A percentile compares a stretch with the other conserved stretches of the same genome.
phyloP scores from a whole-genome alignment of 2,797 vertebrate species.

The Schizothorax lantsangensis region DNA sequence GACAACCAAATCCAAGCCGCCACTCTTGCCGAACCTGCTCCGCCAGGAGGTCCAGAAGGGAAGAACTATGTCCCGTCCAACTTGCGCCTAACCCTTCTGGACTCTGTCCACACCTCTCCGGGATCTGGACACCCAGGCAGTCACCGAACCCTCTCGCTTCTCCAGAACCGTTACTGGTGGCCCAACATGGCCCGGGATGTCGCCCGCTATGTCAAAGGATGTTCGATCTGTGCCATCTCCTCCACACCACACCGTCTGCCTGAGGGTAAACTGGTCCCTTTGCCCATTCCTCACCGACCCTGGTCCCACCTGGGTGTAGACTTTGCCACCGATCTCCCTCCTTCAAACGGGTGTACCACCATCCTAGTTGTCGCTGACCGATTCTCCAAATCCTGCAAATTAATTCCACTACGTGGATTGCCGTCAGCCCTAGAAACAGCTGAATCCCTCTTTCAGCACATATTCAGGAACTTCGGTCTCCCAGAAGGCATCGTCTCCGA shows the following conservation, averaged over 20 bases:
- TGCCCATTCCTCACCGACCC: rapidly evolving
- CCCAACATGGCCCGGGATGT: not conserved
- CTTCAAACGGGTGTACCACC: not conserved
- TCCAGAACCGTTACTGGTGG: not conserved
- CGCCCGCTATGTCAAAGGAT: not conserved
- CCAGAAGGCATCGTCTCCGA: not conserved
- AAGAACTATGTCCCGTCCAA: not conserved
- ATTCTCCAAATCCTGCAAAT: not conserved
- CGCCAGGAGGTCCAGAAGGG: not conserved
- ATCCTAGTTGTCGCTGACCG: not conserved
- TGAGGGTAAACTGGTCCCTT: not conserved
- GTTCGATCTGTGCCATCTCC: not conserved
- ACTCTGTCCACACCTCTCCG: not conserved
- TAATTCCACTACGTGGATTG: not conserved
- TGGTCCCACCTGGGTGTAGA: not conserved
- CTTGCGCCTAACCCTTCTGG: not conserved
- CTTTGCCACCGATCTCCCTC: not conserved
- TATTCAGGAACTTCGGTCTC: not conserved
- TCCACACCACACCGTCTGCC: not conserved
- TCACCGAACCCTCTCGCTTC: not conserved
- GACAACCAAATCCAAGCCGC: not conserved
- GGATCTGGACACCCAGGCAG: not conserved
- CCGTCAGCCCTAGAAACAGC: not conserved
- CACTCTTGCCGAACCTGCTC: not conserved
- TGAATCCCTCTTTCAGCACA: not conserved